A percentile compares a stretch with the other conserved stretches of the same genome.
Evolutionary conservation across 2,888 invertebrate genomes (phyloP).

Genomic region (Halocaridina rubra): DNA sequence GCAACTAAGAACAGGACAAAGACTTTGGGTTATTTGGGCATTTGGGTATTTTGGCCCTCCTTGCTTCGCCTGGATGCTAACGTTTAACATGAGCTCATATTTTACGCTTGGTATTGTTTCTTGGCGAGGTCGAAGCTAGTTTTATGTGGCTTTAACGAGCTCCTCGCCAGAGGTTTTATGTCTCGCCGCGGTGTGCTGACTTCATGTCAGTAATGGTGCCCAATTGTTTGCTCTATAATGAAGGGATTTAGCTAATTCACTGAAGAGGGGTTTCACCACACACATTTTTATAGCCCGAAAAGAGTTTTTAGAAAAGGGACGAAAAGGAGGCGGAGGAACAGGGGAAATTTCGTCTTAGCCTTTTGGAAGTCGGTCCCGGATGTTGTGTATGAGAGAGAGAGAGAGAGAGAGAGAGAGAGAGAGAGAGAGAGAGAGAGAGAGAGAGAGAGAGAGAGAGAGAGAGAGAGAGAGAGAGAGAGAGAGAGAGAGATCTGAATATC

Average conservation of each 20-base stretch:
- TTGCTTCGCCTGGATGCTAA: neutral
- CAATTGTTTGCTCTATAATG: slow-evolving; percentile 17
- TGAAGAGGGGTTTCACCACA: neutral
- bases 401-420: neutral
- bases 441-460: neutral
- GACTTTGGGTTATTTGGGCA: too few species aligned
- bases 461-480: neutral
- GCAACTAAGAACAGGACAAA: neutral
- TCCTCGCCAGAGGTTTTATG: neutral
- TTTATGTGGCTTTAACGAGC: slow-evolving; percentile 20
- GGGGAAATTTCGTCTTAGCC: neutral
- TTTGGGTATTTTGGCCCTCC: neutral
- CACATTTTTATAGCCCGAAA: too few species aligned
- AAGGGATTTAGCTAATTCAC: slow-evolving; percentile 16
- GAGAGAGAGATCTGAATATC: neutral
- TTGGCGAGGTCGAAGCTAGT: neutral
- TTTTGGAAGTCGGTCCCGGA: neutral
- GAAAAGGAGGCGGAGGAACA: too few species aligned
- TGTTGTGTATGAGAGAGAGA: neutral
- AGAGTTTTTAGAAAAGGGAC: too few species aligned
- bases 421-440: neutral
- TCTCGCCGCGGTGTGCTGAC: neutral
- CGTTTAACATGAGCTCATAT: slow-evolving; percentile 6
- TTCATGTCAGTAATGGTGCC: neutral
- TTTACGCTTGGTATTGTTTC: slow-evolving; percentile 1